Evolutionary conservation across 2,888 invertebrate species (phyloP).

Genomic region (Spodoptera littoralis): DNA sequence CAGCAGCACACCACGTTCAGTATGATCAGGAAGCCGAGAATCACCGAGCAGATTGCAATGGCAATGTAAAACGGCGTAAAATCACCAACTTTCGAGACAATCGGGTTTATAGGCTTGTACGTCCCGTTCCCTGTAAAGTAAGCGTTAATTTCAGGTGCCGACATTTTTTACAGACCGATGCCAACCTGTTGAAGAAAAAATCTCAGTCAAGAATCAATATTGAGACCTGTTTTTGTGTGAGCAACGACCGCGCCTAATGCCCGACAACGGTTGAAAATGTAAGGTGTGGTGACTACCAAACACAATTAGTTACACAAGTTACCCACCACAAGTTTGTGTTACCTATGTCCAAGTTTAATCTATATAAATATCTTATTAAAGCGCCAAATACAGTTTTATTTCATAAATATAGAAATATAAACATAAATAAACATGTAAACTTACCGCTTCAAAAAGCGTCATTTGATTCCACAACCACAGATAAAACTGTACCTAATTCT

Average conservation of each 20-base stretch:
- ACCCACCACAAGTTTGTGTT: background rate
- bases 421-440: background rate
- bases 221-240: conserved; percentile 4
- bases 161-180: conserved; percentile 71
- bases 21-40: conserved; percentile 91
- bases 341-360: too few species aligned
- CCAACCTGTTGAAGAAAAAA: conserved; percentile 81
- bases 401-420: background rate
- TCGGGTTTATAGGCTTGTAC: conserved; percentile 76
- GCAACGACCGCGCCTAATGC: conserved; percentile 25
- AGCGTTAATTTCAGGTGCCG: conserved; percentile 79
- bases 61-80: conserved; percentile 96
- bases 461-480: background rate
- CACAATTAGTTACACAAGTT: background rate
- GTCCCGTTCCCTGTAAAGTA: conserved; percentile 84
- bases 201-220: conserved; percentile 58
- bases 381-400: background rate
- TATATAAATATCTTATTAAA: too few species aligned
- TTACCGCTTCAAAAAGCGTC: background rate
- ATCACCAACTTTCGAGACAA: conserved; percentile 88
- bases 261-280: conserved; percentile 36
- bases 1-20: conserved; percentile 94
- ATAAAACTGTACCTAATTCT: too few species aligned
- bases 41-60: conserved; percentile 93
- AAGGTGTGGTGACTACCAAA: conserved; percentile 39